These are phyloP conservation scores for Struthio camelus DNA, from an alignment of 2,113 vertebrate species.

Conservation along the genomic window DNA sequence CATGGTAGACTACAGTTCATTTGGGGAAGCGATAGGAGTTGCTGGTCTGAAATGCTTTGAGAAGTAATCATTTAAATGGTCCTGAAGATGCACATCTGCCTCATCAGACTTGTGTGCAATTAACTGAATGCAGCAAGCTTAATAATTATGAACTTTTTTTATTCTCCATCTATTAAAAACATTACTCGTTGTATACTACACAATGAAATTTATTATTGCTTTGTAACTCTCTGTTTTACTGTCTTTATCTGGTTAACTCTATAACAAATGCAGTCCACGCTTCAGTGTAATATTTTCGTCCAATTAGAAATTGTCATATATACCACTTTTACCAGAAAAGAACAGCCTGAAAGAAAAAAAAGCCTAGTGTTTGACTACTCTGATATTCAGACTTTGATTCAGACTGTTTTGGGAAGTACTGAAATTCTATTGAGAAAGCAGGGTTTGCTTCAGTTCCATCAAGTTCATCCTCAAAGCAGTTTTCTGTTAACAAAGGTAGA, in stretches of 20 bases:
- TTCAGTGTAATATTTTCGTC: neutral
- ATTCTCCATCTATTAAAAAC: neutral
- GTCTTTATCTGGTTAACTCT: neutral
- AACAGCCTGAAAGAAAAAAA: neutral
- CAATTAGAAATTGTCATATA: neutral
- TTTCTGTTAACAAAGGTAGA: neutral
- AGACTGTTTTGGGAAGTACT: neutral
- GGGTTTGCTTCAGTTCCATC: neutral
- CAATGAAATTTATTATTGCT: neutral
- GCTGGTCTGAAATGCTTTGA: neutral
- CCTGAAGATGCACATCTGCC: neutral
- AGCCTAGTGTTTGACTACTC: neutral
- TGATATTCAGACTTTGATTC: neutral
- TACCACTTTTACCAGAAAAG: neutral
- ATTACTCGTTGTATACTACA: neutral
- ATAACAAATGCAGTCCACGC: neutral
- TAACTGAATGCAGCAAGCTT: neutral
- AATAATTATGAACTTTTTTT: neutral
- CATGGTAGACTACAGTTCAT: neutral
- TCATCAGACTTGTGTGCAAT: neutral
- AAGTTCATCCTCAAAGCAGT: neutral
- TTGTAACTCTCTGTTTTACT: neutral
- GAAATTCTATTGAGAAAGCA: neutral
- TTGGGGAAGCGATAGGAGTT: neutral
- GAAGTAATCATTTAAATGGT: neutral